Evolutionary conservation across 1,140 invertebrate genomes (phyloP).

Genomic region (Drosophila takahashii): DNA sequence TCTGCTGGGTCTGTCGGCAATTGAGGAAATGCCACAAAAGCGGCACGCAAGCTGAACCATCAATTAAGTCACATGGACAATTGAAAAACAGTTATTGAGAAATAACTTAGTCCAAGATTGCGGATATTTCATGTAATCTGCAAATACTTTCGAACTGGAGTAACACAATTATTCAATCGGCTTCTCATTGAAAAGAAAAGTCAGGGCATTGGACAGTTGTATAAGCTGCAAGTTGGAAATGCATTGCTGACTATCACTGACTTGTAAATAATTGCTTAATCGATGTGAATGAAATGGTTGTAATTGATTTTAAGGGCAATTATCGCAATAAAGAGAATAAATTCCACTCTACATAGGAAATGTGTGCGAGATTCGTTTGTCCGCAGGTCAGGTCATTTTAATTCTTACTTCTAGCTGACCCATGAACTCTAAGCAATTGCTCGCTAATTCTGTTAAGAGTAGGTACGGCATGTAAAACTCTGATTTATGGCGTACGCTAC

Average conservation of each 20-base stretch:
- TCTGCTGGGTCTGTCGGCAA: slow-evolving; percentile 4
- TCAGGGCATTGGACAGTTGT: slow-evolving; percentile 24
- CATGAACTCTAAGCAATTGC: slow-evolving; percentile 7
- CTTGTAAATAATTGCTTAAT: slow-evolving; percentile 36
- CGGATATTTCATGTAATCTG: slow-evolving; percentile 41
- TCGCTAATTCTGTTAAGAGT: slow-evolving; percentile 13
- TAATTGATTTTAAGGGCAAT: slow-evolving; percentile 10
- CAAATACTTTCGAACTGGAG: slow-evolving; percentile 36
- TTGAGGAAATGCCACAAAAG: slow-evolving; percentile 52
- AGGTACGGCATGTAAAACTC: slow-evolving; percentile 9
- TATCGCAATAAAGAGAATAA: not conserved
- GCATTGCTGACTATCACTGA: slow-evolving; percentile 16
- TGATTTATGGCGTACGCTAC: slow-evolving; percentile 39
- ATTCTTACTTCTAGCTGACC: slow-evolving; percentile 8
- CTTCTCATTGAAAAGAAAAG: slow-evolving; percentile 12
- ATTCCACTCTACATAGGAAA: not conserved
- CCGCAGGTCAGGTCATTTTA: slow-evolving; percentile 4
- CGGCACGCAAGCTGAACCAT: slow-evolving; percentile 35
- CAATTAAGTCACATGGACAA: slow-evolving; percentile 52
- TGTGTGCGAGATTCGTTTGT: not conserved
- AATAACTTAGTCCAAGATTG: slow-evolving; percentile 24
- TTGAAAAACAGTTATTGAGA: slow-evolving; percentile 25
- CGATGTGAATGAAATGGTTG: slow-evolving; percentile 5
- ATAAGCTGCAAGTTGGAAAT: slow-evolving; percentile 29
- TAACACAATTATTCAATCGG: slow-evolving; percentile 37